phyloP scores from a whole-genome alignment of 2,888 invertebrate genomes.

The Luperina nickerlii region DNA sequence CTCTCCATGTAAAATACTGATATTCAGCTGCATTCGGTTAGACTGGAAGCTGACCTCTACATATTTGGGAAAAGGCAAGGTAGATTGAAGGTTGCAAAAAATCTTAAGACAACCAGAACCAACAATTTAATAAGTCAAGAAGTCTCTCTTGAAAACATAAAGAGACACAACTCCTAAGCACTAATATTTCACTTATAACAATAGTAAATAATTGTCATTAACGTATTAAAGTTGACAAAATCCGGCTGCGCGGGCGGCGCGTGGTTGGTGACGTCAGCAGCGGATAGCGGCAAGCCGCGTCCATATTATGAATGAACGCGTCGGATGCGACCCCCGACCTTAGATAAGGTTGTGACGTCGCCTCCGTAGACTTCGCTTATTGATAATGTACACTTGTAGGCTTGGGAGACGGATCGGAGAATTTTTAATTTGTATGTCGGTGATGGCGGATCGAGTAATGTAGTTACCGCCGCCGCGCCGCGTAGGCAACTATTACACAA shows the following conservation, averaged over 20 bases:
- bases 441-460: neutral
- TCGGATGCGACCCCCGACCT: constrained; percentile 71
- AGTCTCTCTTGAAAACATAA: neutral
- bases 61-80: neutral
- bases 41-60: neutral
- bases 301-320: constrained; percentile 69
- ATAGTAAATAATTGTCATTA: constrained; percentile 49
- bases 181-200: constrained; percentile 31
- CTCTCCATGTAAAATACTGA: too few relatives aligned
- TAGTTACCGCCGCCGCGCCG: neutral
- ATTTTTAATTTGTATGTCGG: constrained; percentile 42
- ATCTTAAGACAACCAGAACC: neutral
- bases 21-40: neutral
- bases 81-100: neutral
- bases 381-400: constrained; percentile 49
- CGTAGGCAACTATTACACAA: neutral
- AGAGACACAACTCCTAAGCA: neutral
- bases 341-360: constrained; percentile 71
- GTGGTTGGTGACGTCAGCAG: constrained; percentile 47
- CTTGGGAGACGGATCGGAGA: constrained; percentile 44
- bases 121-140: neutral
- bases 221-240: constrained; percentile 52
- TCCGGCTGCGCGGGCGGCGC: constrained; percentile 49
- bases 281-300: constrained; percentile 47
- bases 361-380: constrained; percentile 43